Conservation (phyloP, 2,888 invertebrate species). For the Dasysyrphus tricinctus region DNA sequence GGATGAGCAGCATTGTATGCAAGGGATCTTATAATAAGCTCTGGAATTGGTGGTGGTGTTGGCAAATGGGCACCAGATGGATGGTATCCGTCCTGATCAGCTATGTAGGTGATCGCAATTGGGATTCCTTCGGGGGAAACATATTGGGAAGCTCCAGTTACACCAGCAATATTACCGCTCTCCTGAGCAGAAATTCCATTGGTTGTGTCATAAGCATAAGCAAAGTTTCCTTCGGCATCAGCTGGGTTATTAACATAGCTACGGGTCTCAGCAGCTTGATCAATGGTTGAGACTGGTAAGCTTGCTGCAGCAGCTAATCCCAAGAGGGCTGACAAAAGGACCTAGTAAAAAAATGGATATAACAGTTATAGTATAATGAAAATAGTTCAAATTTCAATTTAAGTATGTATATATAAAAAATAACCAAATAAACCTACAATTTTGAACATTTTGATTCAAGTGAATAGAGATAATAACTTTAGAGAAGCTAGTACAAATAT, state of each 20-base stretch:
- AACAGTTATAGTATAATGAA: too few species aligned
- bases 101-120: constrained; percentile 84
- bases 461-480: constrained; percentile 3
- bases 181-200: constrained; percentile 86
- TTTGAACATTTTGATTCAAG: constrained; percentile 28
- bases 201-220: constrained; percentile 84
- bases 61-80: constrained; percentile 83
- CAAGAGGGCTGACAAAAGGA: background rate
- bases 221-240: constrained; percentile 83
- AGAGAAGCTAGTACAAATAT: constrained; percentile 4
- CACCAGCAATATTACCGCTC: constrained; percentile 85
- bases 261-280: constrained; percentile 81
- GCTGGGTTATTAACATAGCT: constrained; percentile 82
- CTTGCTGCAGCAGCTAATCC: constrained; percentile 79
- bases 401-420: too few species aligned
- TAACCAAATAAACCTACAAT: constrained; percentile 25
- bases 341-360: background rate
- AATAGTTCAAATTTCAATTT: too few species aligned
- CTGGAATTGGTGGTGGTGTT: constrained; percentile 85
- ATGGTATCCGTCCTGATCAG: constrained; percentile 86
- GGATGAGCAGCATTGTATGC: constrained; percentile 84
- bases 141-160: constrained; percentile 84
- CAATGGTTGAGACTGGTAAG: constrained; percentile 68
- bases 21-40: constrained; percentile 84
- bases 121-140: constrained; percentile 85